A percentile compares a stretch with the other conserved stretches of the same genome.
phyloP scores from a whole-genome alignment of 2,113 vertebrate genomes.

The Malurus elegans region DNA sequence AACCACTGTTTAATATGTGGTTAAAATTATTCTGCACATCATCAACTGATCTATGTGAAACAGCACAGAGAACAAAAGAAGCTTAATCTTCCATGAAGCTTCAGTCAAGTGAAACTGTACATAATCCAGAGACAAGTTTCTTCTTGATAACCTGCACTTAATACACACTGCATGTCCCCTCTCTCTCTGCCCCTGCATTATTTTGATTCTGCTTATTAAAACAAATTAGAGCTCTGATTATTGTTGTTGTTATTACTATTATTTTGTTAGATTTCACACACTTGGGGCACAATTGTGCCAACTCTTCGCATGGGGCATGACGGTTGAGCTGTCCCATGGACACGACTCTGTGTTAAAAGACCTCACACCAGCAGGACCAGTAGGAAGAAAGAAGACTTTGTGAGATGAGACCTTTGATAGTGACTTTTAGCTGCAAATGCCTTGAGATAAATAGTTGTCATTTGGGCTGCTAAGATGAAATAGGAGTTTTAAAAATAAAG shows the following conservation, averaged over 20 bases:
- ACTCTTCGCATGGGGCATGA: neutral
- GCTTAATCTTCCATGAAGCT: constrained; percentile 64
- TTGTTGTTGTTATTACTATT: neutral
- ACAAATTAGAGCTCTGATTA: neutral
- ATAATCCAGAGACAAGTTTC: constrained; percentile 62
- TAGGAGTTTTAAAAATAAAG: neutral
- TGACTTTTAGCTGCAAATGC: neutral
- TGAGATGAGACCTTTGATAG: neutral
- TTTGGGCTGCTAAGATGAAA: neutral
- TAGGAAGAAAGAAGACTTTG: neutral
- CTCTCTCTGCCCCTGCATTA: neutral
- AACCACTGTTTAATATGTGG: constrained; percentile 56
- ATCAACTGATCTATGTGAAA: constrained; percentile 57
- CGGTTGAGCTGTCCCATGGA: neutral
- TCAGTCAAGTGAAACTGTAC: constrained; percentile 62
- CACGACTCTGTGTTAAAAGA: neutral
- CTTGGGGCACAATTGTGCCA: neutral
- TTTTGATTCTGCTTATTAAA: constrained; percentile 7
- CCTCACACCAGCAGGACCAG: neutral
- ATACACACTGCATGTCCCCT: neutral
- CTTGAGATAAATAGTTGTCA: neutral
- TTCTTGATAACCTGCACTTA: constrained; percentile 46
- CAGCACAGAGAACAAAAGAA: constrained; percentile 61
- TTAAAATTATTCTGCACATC: constrained; percentile 65
- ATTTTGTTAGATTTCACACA: neutral